Evolutionary conservation across 2,888 invertebrate genomes (phyloP).

Genomic region (Stegana nigrithorax): DNA sequence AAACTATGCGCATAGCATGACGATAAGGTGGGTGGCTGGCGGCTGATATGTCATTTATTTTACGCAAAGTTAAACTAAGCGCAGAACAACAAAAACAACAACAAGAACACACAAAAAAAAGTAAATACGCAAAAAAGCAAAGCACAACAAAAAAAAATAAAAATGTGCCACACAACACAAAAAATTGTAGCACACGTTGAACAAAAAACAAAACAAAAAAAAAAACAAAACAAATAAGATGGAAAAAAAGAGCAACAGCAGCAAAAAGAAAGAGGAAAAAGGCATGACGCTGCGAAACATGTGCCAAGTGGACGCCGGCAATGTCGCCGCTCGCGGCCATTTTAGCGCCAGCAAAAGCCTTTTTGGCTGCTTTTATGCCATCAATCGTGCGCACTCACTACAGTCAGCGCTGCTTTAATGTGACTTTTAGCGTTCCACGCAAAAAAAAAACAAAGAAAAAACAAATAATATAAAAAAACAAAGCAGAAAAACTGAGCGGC

Average conservation of each 20-base stretch:
- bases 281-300: not conserved
- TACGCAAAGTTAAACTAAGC: slow-evolving; percentile 29
- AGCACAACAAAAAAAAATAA: too few relatives aligned
- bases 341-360: not conserved
- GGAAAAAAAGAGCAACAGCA: not conserved
- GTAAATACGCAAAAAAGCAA: not conserved
- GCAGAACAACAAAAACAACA: slow-evolving; percentile 19
- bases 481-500: too few relatives aligned
- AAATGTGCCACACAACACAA: too few relatives aligned
- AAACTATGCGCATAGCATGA: not conserved
- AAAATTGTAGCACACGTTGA: too few relatives aligned
- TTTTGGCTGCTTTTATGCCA: slow-evolving; percentile 2
- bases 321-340: not conserved
- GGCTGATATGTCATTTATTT: slow-evolving; percentile 26
- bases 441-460: too few relatives aligned
- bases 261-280: not conserved
- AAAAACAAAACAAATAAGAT: too few relatives aligned
- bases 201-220: too few relatives aligned
- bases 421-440: too few relatives aligned
- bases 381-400: not conserved
- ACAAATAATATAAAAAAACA: too few relatives aligned
- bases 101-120: not conserved
- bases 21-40: not conserved
- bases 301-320: not conserved
- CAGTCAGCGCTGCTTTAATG: slow-evolving; percentile 1